These are phyloP conservation scores for Orchesella flavescens DNA, from an alignment of 2,888 invertebrate genomes.

Conservation along the genomic window DNA sequence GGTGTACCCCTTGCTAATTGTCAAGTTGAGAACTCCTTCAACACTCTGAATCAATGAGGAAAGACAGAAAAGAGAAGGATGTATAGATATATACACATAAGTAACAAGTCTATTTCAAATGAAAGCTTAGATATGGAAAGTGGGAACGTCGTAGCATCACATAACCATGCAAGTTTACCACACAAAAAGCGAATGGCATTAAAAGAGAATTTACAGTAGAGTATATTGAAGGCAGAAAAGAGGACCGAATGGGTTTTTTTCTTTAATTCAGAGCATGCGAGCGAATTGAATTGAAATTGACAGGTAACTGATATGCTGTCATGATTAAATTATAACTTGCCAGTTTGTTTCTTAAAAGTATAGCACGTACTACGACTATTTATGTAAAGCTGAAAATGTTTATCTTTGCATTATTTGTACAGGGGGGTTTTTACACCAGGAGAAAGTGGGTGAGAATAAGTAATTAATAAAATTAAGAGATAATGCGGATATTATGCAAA, in stretches of 20 bases:
- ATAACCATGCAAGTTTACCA: background rate
- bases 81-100: background rate
- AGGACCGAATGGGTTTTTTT: background rate
- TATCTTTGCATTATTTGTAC: background rate
- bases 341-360: background rate
- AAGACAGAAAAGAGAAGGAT: background rate
- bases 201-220: background rate
- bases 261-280: no score
- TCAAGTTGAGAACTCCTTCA: constrained; percentile 19
- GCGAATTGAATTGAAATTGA: no score
- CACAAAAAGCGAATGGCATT: background rate
- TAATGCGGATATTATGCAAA: background rate
- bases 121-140: no score
- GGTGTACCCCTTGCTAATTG: constrained; percentile 9
- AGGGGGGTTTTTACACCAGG: background rate
- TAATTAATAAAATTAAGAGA: background rate
- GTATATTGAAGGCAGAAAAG: background rate
- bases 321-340: no score
- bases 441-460: no score
- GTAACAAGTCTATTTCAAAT: background rate
- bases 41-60: background rate
- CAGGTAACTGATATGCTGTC: no score
- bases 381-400: no score
- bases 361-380: no score
- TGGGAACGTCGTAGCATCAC: background rate